These are phyloP conservation scores for Chlorodrepanis virens DNA, from an alignment of 2,113 vertebrate species.

Conservation along the genomic window DNA sequence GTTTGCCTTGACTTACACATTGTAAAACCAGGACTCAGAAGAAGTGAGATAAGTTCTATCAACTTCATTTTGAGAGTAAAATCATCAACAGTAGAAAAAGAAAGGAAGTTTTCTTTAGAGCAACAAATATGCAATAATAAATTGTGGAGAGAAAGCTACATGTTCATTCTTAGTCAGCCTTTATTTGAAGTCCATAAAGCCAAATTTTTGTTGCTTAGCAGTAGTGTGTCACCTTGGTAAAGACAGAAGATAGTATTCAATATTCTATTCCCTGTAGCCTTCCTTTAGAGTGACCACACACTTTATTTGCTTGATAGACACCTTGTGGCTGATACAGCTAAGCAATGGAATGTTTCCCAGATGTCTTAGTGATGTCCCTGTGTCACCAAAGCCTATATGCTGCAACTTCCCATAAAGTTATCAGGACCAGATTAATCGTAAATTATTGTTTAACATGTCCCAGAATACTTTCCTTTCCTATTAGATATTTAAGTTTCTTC, in stretches of 20 bases:
- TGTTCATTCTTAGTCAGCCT: not conserved
- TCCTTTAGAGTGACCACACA: not conserved
- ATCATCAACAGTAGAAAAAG: not conserved
- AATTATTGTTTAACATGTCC: not conserved
- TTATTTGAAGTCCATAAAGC: not conserved
- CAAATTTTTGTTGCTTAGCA: not conserved
- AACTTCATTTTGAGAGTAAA: not conserved
- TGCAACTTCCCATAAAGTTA: not conserved
- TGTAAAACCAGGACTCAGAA: not conserved
- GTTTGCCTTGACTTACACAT: not conserved
- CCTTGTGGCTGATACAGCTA: not conserved
- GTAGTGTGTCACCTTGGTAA: not conserved
- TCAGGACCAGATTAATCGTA: not conserved
- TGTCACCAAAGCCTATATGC: not conserved
- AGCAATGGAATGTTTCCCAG: not conserved
- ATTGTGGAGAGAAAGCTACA: not conserved
- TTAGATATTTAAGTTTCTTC: not conserved
- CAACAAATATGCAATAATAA: not conserved
- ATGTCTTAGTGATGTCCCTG: not conserved
- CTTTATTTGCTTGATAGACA: not conserved
- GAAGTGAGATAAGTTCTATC: not conserved
- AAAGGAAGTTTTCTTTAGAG: not conserved
- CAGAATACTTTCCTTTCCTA: not conserved
- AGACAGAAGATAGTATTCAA: not conserved
- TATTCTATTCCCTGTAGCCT: not conserved